Base-by-base conservation (phyloP, 2,888 invertebrate species). In the Slavum lentiscoides region DNA sequence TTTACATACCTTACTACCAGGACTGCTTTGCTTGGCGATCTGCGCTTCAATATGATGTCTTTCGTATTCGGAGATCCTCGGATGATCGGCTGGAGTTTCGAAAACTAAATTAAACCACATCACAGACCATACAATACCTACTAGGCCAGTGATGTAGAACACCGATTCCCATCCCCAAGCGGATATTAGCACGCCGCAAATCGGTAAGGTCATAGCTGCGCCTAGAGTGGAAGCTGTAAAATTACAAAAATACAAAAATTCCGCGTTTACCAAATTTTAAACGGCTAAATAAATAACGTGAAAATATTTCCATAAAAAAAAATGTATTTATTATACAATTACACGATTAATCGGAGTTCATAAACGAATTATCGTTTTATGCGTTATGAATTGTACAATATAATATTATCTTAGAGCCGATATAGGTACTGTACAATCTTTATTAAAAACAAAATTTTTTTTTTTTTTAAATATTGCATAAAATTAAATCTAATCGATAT, bases 131-230 rank as follows among this genome's bases (percentile, higher is more conserved):
- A 92, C 85, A 73, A 93, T 86, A 9, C 94, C 93, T 83, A 94
- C 89, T 66, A 89, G 89, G 88, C 92, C 93, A 80, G 94, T 94
- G 83, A 94, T 90, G 87, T 96, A 96, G 88, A 96, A 96, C 23
- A 95, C 93, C 0, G 94, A 94, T 84, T 93, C 92, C 96, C 96
- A 96, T 17, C 96, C 95, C 80, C 92, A 88, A 82, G 91, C 89
- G 11, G 91, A 91, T 83, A 94, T 94, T 81, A 96, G 90, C 85
- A 91, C 91, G 21, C 95, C 95, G 84, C 94, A 93, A 83, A 95
- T 89, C 0, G 96, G 96, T 91, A 96, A 92, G 0, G 95, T 94
- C 66, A 96, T 88, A 11, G 97, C 95, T 43, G 96, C 97, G 23
- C 97, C 97, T 84, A 97, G 89, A 11, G 95, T 94, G 37, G 95